phyloP scores from a whole-genome alignment of 2,113 vertebrate species.

The Microtus montanus region DNA sequence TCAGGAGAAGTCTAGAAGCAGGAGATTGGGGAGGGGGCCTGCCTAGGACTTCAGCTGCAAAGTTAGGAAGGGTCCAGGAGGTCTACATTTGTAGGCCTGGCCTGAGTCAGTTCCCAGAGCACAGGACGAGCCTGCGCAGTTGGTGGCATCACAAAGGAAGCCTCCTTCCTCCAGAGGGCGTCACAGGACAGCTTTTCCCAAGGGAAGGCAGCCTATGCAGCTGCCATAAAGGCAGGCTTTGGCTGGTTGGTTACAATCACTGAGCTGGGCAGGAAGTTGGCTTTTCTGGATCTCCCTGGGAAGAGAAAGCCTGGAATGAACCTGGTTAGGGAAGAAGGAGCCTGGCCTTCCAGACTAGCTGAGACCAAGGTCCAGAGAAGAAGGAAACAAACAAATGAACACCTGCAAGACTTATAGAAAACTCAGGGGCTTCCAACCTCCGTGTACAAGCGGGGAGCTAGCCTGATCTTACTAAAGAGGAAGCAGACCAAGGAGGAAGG shows the following conservation, averaged over 20 bases:
- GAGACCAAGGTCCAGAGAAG: neutral
- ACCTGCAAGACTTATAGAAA: neutral
- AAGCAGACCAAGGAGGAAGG: neutral
- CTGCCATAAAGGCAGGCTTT: neutral
- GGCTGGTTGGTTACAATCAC: neutral
- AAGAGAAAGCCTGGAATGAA: neutral
- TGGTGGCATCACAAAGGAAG: neutral
- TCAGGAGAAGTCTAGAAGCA: neutral
- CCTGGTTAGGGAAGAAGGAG: neutral
- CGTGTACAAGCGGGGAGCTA: neutral
- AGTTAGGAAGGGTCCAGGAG: neutral
- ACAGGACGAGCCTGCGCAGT: too few relatives aligned
- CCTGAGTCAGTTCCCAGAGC: neutral
- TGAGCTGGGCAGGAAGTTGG: neutral
- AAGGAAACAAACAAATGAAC: neutral
- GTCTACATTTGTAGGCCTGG: neutral
- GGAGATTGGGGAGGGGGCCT: too few relatives aligned
- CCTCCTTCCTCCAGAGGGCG: conserved; percentile 79
- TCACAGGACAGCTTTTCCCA: conserved; percentile 77
- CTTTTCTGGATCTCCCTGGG: neutral
- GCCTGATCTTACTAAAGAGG: neutral
- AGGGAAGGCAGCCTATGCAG: fast-evolving
- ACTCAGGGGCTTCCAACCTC: neutral
- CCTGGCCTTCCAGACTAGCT: neutral
- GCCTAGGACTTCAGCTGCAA: too few relatives aligned